Conservation (phyloP, 2,888 invertebrate species). For the Apodemia duryi region DNA sequence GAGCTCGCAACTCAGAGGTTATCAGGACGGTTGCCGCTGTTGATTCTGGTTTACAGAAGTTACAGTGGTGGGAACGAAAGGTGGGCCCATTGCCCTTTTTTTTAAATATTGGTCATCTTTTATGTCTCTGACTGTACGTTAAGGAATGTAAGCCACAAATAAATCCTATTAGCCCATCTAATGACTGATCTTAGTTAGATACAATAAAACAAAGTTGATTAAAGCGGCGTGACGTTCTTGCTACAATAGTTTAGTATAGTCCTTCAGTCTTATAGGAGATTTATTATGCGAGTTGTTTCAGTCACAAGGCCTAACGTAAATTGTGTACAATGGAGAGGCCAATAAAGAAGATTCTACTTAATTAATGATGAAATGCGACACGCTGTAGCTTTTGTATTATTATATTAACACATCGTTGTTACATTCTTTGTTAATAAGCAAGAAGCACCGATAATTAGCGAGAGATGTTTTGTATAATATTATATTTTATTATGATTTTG, state of each 20-base stretch:
- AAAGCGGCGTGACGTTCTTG: conserved; percentile 43
- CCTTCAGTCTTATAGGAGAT: conserved; percentile 52
- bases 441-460: background rate
- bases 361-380: conserved; percentile 43
- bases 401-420: conserved; percentile 3
- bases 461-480: no score
- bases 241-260: conserved; percentile 37
- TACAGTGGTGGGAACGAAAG: no score
- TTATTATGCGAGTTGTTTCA: conserved; percentile 50
- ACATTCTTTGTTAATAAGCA: conserved; percentile 7
- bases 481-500: no score
- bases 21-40: no score
- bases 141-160: conserved; percentile 41
- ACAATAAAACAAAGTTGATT: conserved; percentile 59
- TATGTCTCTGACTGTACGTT: background rate
- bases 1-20: no score
- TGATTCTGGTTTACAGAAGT: no score
- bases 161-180: conserved; percentile 48
- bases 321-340: conserved; percentile 37
- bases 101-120: no score
- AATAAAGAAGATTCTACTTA: conserved; percentile 38
- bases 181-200: conserved; percentile 40
- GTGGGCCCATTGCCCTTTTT: no score
- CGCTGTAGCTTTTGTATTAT: conserved; percentile 18
- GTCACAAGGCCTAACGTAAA: conserved; percentile 36